Base-by-base conservation (phyloP, 2,888 invertebrate species). In the Iselma pallidipennis region DNA sequence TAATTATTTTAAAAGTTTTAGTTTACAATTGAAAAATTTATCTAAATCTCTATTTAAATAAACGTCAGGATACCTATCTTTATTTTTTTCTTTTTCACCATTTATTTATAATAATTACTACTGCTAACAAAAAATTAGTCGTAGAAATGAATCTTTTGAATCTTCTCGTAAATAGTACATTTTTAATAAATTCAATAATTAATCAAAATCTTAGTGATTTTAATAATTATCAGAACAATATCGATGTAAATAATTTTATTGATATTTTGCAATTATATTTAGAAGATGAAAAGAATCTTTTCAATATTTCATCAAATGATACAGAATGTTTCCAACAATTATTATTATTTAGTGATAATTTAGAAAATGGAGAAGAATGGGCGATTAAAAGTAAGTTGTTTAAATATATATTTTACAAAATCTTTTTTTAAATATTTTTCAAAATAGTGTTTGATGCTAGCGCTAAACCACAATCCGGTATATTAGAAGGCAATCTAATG, bases 341-440 rank as follows among this genome's bases (percentile, higher is more conserved):
- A 37, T 14, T 14, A 2, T 16, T n/a, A 14, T 6, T 37, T 6
- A 37, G 52, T 3, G 29, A 28, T 10, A 19, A 19, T n/a, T 14
- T 52, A n/a, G 12, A 10, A 28, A 21, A 26, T 25, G 23, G 23
- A 26, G 52, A 52, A 12, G 14, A 7, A 23, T 52, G 52, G 52
- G 71, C 71, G 14, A n/a, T 71, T 4, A 53, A 66, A 61, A 73
- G 73, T 73, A 66, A 70, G 73, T 71, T 55, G 21, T 16, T 25
- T 31, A 59, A 16, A 31, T 21, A 16, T 12, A 37, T 1, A 29
- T 50, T n/a, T 57, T 12, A 49, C 3, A 55, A 16, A 52, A 16
- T 52, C 16, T 12, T 10, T 51, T 7, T 37, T 49, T 45, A 49
- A 49, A 49, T n/a, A 51, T 21, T 26, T 28, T 49, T 4, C 14